Evolutionary conservation across 2,888 invertebrate species (phyloP), one percentile per base, ranked within the genome.

Genomic region (Serrognathus titanus): DNA sequence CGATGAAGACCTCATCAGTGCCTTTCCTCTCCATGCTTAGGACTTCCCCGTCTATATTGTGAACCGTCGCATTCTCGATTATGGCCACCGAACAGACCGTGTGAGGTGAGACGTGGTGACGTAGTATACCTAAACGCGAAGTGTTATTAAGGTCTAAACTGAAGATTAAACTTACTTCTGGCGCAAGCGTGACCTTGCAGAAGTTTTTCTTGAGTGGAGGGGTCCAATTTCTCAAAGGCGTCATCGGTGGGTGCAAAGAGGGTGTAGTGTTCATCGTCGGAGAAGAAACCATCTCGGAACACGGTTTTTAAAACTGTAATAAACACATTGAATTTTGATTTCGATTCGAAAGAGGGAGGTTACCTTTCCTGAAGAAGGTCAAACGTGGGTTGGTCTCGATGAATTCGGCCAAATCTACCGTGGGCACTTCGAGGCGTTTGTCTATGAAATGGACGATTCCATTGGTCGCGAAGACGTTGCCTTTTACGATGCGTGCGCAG

Each of bases 81-180:
- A 88, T 82, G 7, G 85, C 85, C 16, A 81, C 74, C 1, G 87
- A 83, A 67, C 87, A 87, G 70, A 89, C 83, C 2, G 87, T 85
- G 65, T 86, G 81, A 4, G 85, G 82, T 31, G 88, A 78, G 57
- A 89, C 78, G 67, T 89, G 89, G 66, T 86, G 84, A 67, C 83
- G 82, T 37, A 89, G 69, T 52, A 89, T 83, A 65, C 83, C 87
- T 87, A 69, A 8, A 72, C 71, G 1, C 39, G 7, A 39, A 39
- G 12, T 39, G 12, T 39, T 3, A 39, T 39, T 39, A 10, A 39
- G 39, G 39, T 4, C 39, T 8, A 39, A 39, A 31, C 24, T 7
- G 24, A 6, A 2, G 24, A 1, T 31, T 7, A 39, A 7, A 53
- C 82, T 80, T 75, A 85, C 85, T 84, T 64, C 78, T 73, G 51